Evolutionary conservation across 1,140 invertebrate genomes (phyloP), one percentile per base, ranked within the genome.

Genomic region (Samia ricini): DNA sequence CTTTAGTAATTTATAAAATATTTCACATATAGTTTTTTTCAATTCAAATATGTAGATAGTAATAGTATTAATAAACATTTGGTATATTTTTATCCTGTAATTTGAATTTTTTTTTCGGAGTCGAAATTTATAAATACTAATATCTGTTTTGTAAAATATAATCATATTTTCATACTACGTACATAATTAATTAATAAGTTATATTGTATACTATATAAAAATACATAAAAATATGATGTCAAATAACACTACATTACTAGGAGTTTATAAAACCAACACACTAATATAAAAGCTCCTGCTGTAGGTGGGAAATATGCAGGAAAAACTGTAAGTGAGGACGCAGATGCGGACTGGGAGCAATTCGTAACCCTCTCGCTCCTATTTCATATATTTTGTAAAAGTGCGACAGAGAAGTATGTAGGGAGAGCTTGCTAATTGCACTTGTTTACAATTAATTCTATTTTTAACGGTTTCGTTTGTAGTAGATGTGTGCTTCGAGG

Each of bases 251-350:
- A 48, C 50, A 21, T 42, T 61, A 63, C 61, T 50, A 12, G 21
- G 51, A 64, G 20, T 36, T 36, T 21, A 26, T 12, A 33, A 36
- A 66, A 36, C 64, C 59, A 48, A 61, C 68, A 65, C 51, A 68
- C 61, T 57, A 63, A 29, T 50, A 66, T 54, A 69, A 62, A 63
- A 61, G 24, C 56, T 33, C 42, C 22, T 62, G 60, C 22, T 62
- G 60, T 68, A 68, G 66, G 69, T 68, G 65, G 69, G 69, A 66
- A 72, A 71, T 68, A 68, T 68, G 61, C 69, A 72, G 69, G 69
- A 72, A 71, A 71, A 71, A 72, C 69, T 68, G 65, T 71, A 72
- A 72, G 66, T 66, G 69, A 65, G 66, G 60, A 63, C 63, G 61
- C 69, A 72, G 69, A 68, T 72, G 69, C 48, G 66, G 61, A 61